Evolutionary conservation across 2,797 vertebrate genomes (phyloP).

Genomic region (Hipposideros larvatus): DNA sequence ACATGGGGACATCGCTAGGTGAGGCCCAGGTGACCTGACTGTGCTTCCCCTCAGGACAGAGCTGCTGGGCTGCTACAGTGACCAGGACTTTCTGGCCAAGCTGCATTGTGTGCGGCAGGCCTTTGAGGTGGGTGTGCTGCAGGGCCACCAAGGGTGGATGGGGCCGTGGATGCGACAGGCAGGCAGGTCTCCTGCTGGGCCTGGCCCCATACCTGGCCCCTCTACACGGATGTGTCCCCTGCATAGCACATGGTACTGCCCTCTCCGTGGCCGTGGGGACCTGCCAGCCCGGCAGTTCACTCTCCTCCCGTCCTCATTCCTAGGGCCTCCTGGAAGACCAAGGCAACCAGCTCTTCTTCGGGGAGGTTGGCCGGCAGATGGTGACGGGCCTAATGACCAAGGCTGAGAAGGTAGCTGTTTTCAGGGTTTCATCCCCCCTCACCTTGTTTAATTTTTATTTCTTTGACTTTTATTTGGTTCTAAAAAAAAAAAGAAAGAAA

Average conservation of each 20-base stretch:
- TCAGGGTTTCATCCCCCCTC: neutral
- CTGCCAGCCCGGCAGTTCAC: neutral
- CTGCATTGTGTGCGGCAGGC: constrained; percentile 97
- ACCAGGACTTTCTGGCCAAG: constrained; percentile 98
- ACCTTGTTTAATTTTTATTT: too few relatives aligned
- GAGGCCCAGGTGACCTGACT: neutral
- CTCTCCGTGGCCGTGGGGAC: neutral
- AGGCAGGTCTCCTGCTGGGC: neutral
- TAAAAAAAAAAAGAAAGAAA: neutral
- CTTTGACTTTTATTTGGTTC: neutral
- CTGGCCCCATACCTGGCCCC: neutral
- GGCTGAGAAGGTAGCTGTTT: constrained; percentile 94
- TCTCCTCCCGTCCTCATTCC: constrained; percentile 50
- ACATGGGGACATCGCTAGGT: rapidly evolving
- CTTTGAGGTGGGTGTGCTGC: constrained; percentile 92
- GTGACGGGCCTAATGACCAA: constrained; percentile 96
- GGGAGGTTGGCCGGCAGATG: constrained; percentile 98
- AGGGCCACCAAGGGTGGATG: neutral
- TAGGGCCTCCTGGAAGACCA: constrained; percentile 94
- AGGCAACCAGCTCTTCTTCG: constrained; percentile 95
- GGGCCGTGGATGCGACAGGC: neutral
- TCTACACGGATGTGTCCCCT: rapidly evolving
- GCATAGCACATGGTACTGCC: rapidly evolving
- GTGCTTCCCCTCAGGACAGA: constrained; percentile 91
- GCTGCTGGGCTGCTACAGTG: constrained; percentile 96